A percentile compares a stretch with the other conserved stretches of the same genome.
Conservation (phyloP, 2,888 invertebrate genomes). For the Aleiodes alternator region DNA sequence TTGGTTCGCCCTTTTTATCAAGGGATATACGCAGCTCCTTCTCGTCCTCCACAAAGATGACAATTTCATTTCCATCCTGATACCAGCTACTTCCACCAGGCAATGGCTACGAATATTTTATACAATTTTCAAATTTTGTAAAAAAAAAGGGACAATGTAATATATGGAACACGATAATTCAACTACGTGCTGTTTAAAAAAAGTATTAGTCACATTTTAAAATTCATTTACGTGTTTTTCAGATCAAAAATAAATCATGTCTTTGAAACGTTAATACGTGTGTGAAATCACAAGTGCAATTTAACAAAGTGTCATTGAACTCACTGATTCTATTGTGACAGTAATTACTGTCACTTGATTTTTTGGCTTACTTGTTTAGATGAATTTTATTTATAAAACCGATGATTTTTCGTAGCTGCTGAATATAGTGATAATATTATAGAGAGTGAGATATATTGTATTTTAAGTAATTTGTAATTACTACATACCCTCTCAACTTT, state of each 20-base stretch:
- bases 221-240: too few species aligned
- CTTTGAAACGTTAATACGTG: too few species aligned
- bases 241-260: too few species aligned
- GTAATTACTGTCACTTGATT: neutral
- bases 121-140: neutral
- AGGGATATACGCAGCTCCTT: constrained; percentile 81
- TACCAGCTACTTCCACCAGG: constrained; percentile 78
- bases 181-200: constrained; percentile 22
- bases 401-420: constrained; percentile 18
- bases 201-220: constrained; percentile 11
- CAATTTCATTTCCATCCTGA: constrained; percentile 78
- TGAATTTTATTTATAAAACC: constrained; percentile 6
- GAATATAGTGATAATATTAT: constrained; percentile 15
- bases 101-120: constrained; percentile 61
- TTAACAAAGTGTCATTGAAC: constrained; percentile 6
- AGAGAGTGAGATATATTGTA: constrained; percentile 2
- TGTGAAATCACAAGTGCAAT: too few species aligned
- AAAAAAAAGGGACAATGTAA: neutral
- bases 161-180: constrained; percentile 4
- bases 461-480: too few species aligned
- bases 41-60: constrained; percentile 80
- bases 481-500: constrained; percentile 94
- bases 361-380: constrained; percentile 20
- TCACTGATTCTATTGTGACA: neutral
- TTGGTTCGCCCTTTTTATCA: constrained; percentile 79